Evolutionary conservation across 1,140 invertebrate species (phyloP).

Genomic region (Drosophila persimilis): DNA sequence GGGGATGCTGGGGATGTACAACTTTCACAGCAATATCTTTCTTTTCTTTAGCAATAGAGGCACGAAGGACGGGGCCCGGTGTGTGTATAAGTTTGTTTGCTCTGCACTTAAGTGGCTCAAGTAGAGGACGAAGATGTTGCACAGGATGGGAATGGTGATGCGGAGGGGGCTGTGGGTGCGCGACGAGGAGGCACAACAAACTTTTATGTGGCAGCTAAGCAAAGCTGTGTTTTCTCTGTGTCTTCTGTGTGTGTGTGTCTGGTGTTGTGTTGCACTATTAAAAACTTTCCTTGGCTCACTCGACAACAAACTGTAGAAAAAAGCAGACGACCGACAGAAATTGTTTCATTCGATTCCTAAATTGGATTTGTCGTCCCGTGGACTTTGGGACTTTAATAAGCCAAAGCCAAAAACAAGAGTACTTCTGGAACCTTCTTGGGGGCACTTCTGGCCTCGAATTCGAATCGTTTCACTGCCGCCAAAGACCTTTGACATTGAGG

Average conservation of each 20-base stretch:
- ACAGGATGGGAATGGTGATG: constrained; percentile 10
- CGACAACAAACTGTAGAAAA: constrained; percentile 7
- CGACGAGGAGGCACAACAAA: constrained; percentile 19
- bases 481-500: constrained; percentile 43
- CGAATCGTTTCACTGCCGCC: constrained; percentile 3
- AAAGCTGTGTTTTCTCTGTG: constrained; percentile 40
- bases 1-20: constrained; percentile 22
- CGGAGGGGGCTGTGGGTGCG: too few species aligned
- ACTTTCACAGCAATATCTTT: constrained; percentile 76
- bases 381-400: constrained; percentile 28
- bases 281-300: constrained; percentile 53
- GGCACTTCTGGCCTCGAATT: neutral
- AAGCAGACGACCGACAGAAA: constrained; percentile 4
- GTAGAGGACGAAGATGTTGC: constrained; percentile 39
- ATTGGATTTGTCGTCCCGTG: constrained; percentile 62
- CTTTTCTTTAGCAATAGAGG: constrained; percentile 11
- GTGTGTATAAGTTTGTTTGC: constrained; percentile 68
- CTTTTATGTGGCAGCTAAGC: constrained; percentile 64
- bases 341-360: constrained; percentile 60
- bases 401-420: neutral
- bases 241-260: neutral
- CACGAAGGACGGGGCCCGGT: too few species aligned
- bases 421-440: neutral
- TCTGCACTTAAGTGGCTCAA: constrained; percentile 66
- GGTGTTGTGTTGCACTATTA: constrained; percentile 65